Percentiles rank a stretch among this genome's conserved stretches.
Conservation (phyloP, 1,140 invertebrate genomes). For the Leptinotarsa undecemlineata region DNA sequence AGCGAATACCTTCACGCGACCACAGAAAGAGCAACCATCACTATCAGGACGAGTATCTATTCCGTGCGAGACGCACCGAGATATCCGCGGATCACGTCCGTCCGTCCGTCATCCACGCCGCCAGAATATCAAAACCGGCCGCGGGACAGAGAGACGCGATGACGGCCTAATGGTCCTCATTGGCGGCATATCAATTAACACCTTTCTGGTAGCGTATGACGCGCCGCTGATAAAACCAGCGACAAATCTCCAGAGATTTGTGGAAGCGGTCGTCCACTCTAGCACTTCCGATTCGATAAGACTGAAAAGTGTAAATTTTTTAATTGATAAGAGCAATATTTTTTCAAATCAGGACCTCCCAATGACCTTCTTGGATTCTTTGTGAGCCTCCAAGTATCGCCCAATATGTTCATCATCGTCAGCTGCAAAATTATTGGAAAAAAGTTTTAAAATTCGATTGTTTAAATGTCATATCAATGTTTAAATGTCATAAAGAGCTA, state of each 20-base stretch:
- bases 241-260: neutral
- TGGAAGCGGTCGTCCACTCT: neutral
- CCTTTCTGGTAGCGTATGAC: slow-evolving; percentile 6
- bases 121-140: slow-evolving; percentile 10
- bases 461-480: too few species aligned
- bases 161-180: slow-evolving; percentile 30
- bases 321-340: too few species aligned
- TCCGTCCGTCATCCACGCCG: slow-evolving; percentile 31
- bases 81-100: slow-evolving; percentile 34
- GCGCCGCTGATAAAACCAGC: neutral
- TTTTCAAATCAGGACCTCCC: too few species aligned
- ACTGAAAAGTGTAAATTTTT: too few species aligned
- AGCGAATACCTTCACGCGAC: slow-evolving; percentile 34
- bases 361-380: too few species aligned
- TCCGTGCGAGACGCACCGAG: slow-evolving; percentile 28
- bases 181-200: slow-evolving; percentile 34
- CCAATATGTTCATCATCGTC: too few species aligned
- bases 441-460: too few species aligned
- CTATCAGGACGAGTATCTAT: slow-evolving; percentile 19
- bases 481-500: too few species aligned
- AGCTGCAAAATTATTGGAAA: too few species aligned
- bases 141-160: neutral
- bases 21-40: neutral
- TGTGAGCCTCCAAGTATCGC: too few species aligned
- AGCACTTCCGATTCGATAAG: too few species aligned